A percentile compares a stretch with the other conserved stretches of the same genome.
These are phyloP conservation scores for Sympetrum striolatum DNA, from an alignment of 2,888 invertebrate species.

Conservation along the genomic window DNA sequence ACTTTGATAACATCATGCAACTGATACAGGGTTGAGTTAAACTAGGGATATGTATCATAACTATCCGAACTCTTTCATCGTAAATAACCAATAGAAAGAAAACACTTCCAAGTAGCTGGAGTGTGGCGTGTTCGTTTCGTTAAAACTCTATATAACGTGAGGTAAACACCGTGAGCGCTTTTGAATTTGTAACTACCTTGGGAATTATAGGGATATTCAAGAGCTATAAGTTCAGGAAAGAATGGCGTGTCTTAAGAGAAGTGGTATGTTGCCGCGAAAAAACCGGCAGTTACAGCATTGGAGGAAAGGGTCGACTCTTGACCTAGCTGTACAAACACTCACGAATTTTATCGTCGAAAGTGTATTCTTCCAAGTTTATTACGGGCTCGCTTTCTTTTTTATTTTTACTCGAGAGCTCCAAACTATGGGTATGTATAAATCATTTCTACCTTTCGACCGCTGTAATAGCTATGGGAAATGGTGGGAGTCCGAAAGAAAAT, in stretches of 20 bases:
- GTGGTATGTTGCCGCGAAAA: neutral
- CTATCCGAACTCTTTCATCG: too few species aligned
- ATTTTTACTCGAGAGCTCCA: neutral
- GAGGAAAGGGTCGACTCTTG: constrained; percentile 22
- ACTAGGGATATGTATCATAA: too few species aligned
- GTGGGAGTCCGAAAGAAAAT: neutral
- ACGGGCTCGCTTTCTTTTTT: constrained; percentile 3
- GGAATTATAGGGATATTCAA: neutral
- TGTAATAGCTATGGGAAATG: neutral
- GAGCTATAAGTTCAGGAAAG: neutral
- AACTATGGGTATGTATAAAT: neutral
- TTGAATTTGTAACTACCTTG: neutral
- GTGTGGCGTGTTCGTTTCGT: neutral
- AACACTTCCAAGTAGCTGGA: neutral
- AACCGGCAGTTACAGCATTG: neutral
- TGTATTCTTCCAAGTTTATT: constrained; percentile 24
- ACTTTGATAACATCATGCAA: too few species aligned
- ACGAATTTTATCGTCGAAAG: constrained; percentile 25
- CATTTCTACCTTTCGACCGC: neutral
- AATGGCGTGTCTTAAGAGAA: too few species aligned
- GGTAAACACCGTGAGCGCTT: neutral
- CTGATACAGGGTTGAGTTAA: too few species aligned
- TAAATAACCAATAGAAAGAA: too few species aligned
- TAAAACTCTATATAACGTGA: neutral
- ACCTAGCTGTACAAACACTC: constrained; percentile 8